phyloP scores from a whole-genome alignment of 2,888 invertebrate species.

The Drosophila sordidula region DNA sequence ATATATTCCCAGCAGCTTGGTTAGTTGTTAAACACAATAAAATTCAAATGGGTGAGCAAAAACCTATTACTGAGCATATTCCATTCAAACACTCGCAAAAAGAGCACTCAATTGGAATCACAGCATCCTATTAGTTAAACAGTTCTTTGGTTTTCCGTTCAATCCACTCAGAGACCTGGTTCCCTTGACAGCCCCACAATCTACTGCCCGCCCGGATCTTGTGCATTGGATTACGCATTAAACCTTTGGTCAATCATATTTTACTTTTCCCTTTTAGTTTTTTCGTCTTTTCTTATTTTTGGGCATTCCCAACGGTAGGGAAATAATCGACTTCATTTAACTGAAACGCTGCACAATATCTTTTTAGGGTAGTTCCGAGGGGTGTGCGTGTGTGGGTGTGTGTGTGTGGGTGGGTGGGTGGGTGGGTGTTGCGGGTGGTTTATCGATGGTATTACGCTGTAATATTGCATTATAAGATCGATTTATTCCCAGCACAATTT shows the following conservation, averaged over 20 bases:
- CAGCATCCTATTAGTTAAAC: neutral
- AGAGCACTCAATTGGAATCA: neutral
- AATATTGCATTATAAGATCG: conserved; percentile 79
- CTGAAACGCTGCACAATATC: conserved; percentile 61
- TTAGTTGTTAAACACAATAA: no score
- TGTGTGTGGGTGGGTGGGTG: neutral
- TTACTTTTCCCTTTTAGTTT: conserved; percentile 7
- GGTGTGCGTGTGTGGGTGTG: conserved; percentile 10
- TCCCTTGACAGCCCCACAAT: neutral
- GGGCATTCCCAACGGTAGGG: conserved; percentile 61
- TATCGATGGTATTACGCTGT: conserved; percentile 71
- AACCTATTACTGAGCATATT: neutral
- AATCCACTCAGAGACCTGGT: neutral
- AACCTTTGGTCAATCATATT: conserved; percentile 65
- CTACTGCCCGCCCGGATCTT: neutral
- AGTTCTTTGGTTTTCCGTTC: neutral
- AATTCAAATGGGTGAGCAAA: neutral
- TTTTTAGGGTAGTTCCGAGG: conserved; percentile 2
- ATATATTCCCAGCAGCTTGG: no score
- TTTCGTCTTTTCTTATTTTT: neutral
- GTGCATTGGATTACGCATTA: conserved; percentile 16
- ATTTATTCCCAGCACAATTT: conserved; percentile 82
- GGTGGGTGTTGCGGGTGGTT: conserved; percentile 28
- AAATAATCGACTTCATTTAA: conserved; percentile 79
- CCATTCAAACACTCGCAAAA: neutral